Evolutionary conservation across 2,797 vertebrate genomes (phyloP), one percentile per base, ranked within the genome.

Genomic region (Gambusia yucatana): DNA sequence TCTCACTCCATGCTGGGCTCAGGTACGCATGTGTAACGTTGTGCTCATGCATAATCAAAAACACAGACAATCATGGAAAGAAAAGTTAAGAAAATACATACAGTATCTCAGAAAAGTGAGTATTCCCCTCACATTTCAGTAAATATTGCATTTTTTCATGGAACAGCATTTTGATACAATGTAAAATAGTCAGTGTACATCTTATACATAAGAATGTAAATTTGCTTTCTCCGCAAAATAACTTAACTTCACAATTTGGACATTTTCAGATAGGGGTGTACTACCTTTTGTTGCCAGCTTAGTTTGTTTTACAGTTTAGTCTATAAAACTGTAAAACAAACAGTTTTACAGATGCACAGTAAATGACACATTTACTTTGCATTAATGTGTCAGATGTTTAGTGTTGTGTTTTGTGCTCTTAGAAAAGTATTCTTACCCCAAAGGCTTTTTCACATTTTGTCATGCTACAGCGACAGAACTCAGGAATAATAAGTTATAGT

Each of bases 1-100:
- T 81, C 89, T 57, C 89, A 88, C 46, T 95, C 95, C 22, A 55
- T 87, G 36, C 95, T 93, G 57, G 89, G 65, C 33, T 94, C 94
- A 0, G 1, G 85, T 71, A 93, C 90, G 70, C 4, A 36, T 17
- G 44, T 17, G 28, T 43, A 57, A 1, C 7, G 41, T 69, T 41
- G 11, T 11, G 44, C 20, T 48, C 30, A 3, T 57, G 30, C 39
- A 7, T 36, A 33, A 7, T 70, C 44, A 48, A 13, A 30, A 20
- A 59, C 22, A 61, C 16, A 59, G 3, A 50, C 28, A 33, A 57
- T 17, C 36, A 43, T 57, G 13, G 57, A 6, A 59, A 28, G 30
- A 20, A 72, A 36, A 33, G 16, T 41, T 4, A 43, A 14, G 22
- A 14, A 22, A 41, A 43, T 39, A 65, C 33, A 4, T 65, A 65